phyloP scores from a whole-genome alignment of 2,888 invertebrate genomes.

The Meteorus colon region DNA sequence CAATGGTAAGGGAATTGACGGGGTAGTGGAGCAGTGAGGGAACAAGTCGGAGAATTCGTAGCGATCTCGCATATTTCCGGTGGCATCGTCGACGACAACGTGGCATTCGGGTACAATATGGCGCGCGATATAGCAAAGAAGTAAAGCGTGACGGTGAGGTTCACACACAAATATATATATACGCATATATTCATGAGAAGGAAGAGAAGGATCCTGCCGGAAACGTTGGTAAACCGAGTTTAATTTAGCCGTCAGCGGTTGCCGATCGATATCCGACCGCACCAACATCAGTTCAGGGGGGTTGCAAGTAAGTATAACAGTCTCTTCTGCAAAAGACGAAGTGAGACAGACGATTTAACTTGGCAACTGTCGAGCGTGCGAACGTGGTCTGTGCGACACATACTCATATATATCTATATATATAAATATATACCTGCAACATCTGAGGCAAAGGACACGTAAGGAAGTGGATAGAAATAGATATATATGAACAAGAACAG shows the following conservation, averaged over 20 bases:
- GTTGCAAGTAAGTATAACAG: constrained; percentile 11
- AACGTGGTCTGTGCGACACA: constrained; percentile 24
- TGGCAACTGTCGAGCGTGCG: constrained; percentile 42
- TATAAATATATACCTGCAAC: not conserved
- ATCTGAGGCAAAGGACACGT: constrained; percentile 3
- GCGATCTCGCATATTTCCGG: constrained; percentile 44
- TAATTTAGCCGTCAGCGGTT: constrained; percentile 58
- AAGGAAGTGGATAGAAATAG: not conserved
- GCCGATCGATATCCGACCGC: constrained; percentile 53
- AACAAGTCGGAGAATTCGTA: constrained; percentile 24
- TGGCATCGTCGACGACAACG: not conserved
- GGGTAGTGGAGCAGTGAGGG: not conserved
- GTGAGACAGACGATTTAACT: constrained; percentile 38
- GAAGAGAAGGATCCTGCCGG: constrained; percentile 41
- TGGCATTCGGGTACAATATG: constrained; percentile 44
- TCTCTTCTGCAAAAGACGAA: not conserved
- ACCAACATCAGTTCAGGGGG: constrained; percentile 45
- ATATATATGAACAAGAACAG: not conserved
- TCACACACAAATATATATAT: not conserved
- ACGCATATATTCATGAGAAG: constrained; percentile 20
- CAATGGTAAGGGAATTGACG: not conserved
- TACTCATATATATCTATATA: not conserved
- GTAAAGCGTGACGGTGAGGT: constrained; percentile 28
- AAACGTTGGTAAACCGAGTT: constrained; percentile 58
- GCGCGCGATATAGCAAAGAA: constrained; percentile 26